Evolutionary conservation across 2,113 vertebrate genomes (phyloP), one percentile per base, ranked within the genome.

Genomic region (Oryzias celebensis): DNA sequence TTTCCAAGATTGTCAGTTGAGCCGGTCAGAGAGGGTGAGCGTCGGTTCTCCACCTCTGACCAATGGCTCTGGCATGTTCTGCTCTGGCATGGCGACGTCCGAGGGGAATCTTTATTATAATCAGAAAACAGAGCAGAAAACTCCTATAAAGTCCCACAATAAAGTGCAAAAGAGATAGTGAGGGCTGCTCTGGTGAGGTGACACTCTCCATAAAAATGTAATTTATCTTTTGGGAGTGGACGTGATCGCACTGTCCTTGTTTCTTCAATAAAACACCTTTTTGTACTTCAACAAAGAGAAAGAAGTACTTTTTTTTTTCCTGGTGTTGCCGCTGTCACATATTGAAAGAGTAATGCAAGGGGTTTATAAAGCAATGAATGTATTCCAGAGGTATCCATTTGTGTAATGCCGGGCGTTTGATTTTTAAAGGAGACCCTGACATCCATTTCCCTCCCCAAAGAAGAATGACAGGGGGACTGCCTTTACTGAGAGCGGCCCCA

Each of bases 371-470:
- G 78, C 77, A 41, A 60, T 70, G 73, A 75, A 24, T 74, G 80
- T 63, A 70, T 59, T 78, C 65, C 76, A 75, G 69, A 59, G 69
- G 59, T 64, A 49, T 81, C 73, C 76, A 74, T 82, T 84, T 80
- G 75, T 54, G 71, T 57, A 72, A 75, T 51, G 74, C 65, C 61
- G 73, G 65, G 68, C 45, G 61, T 82, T 83, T 84, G 83, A 82
- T 46, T 85, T 85, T 78, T 65, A 65, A 63, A 75, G 75, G 77
- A 83, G 79, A 84, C 77, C 68, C 84, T 82, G 82, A 86, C 83
- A 80, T 89, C 82, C 82, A 87, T 91, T 88, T 89, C 89, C 82
- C 85, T 84, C 85, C 88, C 36, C 81, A 75, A 81, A 88, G 80
- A 77, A 77, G 80, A 73, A 65, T 83, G 83, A 89, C 82, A 80